Evolutionary conservation across 2,113 vertebrate species (phyloP), one percentile per base, ranked within the genome.

Genomic region (Maccullochella peelii): DNA sequence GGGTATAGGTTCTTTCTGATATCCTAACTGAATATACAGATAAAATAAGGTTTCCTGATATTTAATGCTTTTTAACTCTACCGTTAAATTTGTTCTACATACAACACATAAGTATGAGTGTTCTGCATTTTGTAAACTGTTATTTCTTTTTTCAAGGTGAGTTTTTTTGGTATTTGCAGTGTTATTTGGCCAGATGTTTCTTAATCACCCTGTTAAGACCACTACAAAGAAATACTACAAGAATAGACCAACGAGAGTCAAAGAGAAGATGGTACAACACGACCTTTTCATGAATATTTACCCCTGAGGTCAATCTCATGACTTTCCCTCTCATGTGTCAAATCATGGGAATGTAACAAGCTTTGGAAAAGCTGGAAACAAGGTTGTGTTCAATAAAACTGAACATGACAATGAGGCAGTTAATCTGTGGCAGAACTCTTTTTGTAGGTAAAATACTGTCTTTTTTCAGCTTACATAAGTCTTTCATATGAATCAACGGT

Each of bases 281-380:
- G 38, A 61, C 12, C 42, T 63, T 66, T 74, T 33, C 4, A n/a
- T 66, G 33, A 47, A 36, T 55, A 55, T 66, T 78, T 25, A 42
- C 40, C 86, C 86, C 84, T 63, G 50, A 38, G 73, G 82, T 86
- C 59, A n/a, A 36, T 30, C 85, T 80, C 88, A 84, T 88, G 89
- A 89, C 83, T 87, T 79, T 58, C n/a, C 57, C 59, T 82, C 62
- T 70, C 75, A 61, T 74, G 62, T 80, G 77, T 84, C 78, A 80
- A 74, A 76, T 82, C 83, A 77, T 72, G 69, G 33, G 85, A 65
- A 58, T 63, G 55, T 1, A 50, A 42, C 27, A 42, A 25, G n/a
- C 38, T 62, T 20, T 47, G 27, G 38, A 69, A 47, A 80, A 76
- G 62, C 36, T 11, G 40, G 27, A 68, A 55, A 63, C n/a, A 42